Evolutionary conservation across 2,113 vertebrate species (phyloP), one percentile per base, ranked within the genome.

Genomic region (Antigone vipio): DNA sequence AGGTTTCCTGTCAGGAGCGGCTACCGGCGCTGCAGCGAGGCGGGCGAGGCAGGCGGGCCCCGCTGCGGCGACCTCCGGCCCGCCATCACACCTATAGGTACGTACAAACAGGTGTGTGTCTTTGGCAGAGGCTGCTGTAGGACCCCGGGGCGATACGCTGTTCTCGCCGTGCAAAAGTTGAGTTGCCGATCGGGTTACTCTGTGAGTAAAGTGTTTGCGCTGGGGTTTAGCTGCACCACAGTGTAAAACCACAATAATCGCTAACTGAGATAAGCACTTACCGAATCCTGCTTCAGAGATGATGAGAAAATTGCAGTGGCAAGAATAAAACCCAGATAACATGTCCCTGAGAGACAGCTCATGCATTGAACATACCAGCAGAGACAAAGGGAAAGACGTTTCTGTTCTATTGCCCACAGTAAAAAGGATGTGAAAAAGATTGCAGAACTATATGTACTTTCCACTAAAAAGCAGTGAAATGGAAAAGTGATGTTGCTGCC

Each of bases 311-410:
- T 17, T 6, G 56, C 9, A 7, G 24, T 34, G 60, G 45, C 24
- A 34, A 45, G 16, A 2, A 29, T 63, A 44, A 32, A 44, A 47
- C 16, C 8, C 44, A 21, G 44, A 14, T 12, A 22, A 0, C 9
- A 24, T 42, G 15, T 30, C 30, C 14, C 59, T 7, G 35, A 44
- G 53, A 9, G 18, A 6, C 53, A 18, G 42, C 23, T 50, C 26
- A 1, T 3, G 23, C 34, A 3, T 1, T n/a, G 50, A 50, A 34
- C 0, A 0, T 26, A n/a, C 29, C 32, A 5, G 29, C 58, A 42
- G 35, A 66, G 64, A 32, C 24, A 7, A 24, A 62, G 0, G 6
- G 56, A 49, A 44, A 58, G 56, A 50, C 7, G 23, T 23, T 35
- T 85, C 42, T 40, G 44, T 69, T 55, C 27, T 21, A 1, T 23